A percentile compares a stretch with the other conserved stretches of the same genome.
phyloP scores from a whole-genome alignment of 2,888 invertebrate species.

The Acronicta psi region DNA sequence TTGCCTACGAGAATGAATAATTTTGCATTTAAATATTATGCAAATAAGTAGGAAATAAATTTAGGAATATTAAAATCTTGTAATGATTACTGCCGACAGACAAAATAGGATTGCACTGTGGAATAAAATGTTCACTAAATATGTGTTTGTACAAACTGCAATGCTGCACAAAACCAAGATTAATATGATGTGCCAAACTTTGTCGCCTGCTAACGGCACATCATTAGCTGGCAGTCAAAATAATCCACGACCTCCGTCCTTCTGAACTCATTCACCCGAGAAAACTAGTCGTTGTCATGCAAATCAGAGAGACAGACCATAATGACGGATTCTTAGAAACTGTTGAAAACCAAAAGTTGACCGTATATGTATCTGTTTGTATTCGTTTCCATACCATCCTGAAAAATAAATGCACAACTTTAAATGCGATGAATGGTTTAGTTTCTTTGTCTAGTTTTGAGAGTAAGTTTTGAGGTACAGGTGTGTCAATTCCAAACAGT shows the following conservation, averaged over 20 bases:
- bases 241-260: slow-evolving; percentile 49
- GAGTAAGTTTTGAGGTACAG: too few species aligned
- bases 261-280: slow-evolving; percentile 46
- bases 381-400: slow-evolving; percentile 1
- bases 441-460: neutral
- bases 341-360: slow-evolving; percentile 6
- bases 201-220: slow-evolving; percentile 26
- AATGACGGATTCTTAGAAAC: slow-evolving; percentile 28
- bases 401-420: slow-evolving; percentile 13
- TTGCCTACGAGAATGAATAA: slow-evolving; percentile 13
- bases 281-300: slow-evolving; percentile 45
- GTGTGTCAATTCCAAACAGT: too few species aligned
- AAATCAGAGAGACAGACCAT: slow-evolving; percentile 40
- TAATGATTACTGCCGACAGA: neutral
- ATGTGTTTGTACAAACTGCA: slow-evolving; percentile 20
- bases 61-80: neutral
- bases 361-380: slow-evolving; percentile 11
- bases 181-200: slow-evolving; percentile 33
- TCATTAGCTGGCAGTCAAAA: slow-evolving; percentile 46
- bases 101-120: neutral
- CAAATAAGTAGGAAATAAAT: too few species aligned
- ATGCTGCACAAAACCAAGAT: slow-evolving; percentile 27
- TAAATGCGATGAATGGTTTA: neutral
- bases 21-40: neutral
- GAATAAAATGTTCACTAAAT: slow-evolving; percentile 13